phyloP scores from a whole-genome alignment of 1,140 invertebrate species.

The Euura lappo region DNA sequence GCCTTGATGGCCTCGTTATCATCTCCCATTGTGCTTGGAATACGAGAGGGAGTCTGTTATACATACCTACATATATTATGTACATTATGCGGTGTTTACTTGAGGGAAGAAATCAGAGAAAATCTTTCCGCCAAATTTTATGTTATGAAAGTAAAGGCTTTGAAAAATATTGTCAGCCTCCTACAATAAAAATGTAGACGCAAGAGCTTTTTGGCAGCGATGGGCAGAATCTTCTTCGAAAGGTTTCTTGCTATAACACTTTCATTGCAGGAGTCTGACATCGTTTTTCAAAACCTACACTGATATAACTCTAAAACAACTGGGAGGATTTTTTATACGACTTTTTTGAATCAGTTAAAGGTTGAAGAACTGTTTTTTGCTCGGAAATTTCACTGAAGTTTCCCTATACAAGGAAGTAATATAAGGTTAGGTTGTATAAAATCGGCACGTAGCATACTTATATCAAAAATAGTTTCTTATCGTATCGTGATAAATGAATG shows the following conservation, averaged over 20 bases:
- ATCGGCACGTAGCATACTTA: too few species aligned
- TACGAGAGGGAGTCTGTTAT: not conserved
- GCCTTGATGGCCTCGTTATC: conserved; percentile 4
- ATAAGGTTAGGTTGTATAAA: too few species aligned
- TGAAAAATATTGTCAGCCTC: not conserved
- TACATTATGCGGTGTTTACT: not conserved
- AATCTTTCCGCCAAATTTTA: not conserved
- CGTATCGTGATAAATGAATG: too few species aligned
- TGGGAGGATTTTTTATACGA: too few species aligned
- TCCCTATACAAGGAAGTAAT: too few species aligned
- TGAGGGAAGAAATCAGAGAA: too few species aligned
- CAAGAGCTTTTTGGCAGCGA: not conserved
- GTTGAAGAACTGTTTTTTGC: too few species aligned
- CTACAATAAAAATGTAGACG: not conserved
- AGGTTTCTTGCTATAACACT: not conserved
- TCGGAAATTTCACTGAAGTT: too few species aligned
- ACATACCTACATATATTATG: too few species aligned
- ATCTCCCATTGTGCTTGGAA: not conserved
- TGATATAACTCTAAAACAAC: too few species aligned
- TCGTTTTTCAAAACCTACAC: not conserved
- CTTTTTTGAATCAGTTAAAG: too few species aligned
- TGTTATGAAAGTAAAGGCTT: not conserved
- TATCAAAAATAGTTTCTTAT: too few species aligned
- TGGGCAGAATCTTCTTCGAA: not conserved
- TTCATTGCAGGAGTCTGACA: not conserved